Evolutionary conservation across 2,888 invertebrate species (phyloP).

Genomic region (Rotaria macrura): DNA sequence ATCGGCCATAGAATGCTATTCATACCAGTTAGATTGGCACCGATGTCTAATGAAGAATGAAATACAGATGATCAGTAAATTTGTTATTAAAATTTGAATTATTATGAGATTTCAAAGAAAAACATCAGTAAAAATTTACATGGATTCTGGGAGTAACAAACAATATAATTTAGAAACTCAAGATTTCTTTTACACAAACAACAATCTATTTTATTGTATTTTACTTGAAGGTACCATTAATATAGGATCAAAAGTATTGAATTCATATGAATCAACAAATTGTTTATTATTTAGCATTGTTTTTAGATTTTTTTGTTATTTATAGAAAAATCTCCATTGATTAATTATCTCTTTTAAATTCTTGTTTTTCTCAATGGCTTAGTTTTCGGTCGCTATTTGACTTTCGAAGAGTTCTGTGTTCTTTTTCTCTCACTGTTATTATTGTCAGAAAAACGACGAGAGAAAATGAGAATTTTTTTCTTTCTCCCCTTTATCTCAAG

Average conservation of each 20-base stretch:
- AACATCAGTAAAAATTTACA: too few relatives aligned
- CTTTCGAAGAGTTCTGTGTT: background rate
- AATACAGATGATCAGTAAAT: too few relatives aligned
- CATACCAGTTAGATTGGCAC: slow-evolving; percentile 21
- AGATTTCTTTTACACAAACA: too few relatives aligned
- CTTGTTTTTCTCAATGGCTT: background rate
- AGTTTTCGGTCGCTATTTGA: background rate
- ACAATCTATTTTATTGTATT: too few relatives aligned
- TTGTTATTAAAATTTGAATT: too few relatives aligned
- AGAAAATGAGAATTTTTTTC: background rate
- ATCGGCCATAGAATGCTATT: background rate
- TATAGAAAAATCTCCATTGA: background rate
- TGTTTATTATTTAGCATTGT: background rate
- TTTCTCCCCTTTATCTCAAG: background rate
- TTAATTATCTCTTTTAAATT: background rate
- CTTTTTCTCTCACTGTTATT: background rate
- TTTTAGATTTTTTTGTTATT: background rate
- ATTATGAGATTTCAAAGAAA: too few relatives aligned
- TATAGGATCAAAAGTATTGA: too few relatives aligned
- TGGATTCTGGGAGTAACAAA: too few relatives aligned
- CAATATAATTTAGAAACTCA: too few relatives aligned
- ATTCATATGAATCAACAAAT: too few relatives aligned
- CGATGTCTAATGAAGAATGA: background rate
- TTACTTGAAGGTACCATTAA: too few relatives aligned
- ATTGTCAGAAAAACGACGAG: background rate